Base-by-base conservation (phyloP, 2,797 vertebrate genomes). In the Labeo calbasu region DNA sequence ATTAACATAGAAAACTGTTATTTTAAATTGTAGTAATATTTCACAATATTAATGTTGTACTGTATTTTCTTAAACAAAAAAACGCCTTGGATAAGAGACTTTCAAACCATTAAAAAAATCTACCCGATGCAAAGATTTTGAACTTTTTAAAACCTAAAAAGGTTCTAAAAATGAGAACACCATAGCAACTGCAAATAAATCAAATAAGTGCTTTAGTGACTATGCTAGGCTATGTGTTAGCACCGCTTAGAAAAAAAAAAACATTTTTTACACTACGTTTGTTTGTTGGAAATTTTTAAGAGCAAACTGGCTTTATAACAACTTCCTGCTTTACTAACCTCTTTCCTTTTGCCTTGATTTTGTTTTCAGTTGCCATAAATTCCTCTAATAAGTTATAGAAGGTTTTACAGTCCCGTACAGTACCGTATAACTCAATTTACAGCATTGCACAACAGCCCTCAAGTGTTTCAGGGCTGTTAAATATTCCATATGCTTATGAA, bases 381-480 rank as follows among this genome's bases (percentile, higher is more conserved):
- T 72, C 55, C 43, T 50, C 14, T 53, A 25, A 48, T 84, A 79
- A 63, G 14, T 17, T 61, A 72, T 59, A 71, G 19, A 70, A 57
- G 19, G 53, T 6, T 63, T 72, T 63, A 63, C 59, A 75, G 77
- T 75, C n/a, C 48, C 2, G 12, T 43, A 9, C n/a, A 73, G 59
- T 17, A 7, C 43, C 1, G 4, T 28, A n/a, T 23, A 75, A 57
- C 17, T 57, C 9, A 48, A 76, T 80, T 68, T 73, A 32, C 9
- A 80, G 51, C 68, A 46, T 72, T 80, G 14, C 48, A 66, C 83
- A 72, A 73, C 14, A 68, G 28, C 77, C 63, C 63, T 68, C 32
- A 40, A 55, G 48, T 40, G 59, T 84, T 66, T 53, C 61, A 66
- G 7, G 17, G 59, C 83, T 55, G 51, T 73, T 84, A 65, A 80